Evolutionary conservation across 2,888 invertebrate genomes (phyloP).

Genomic region (Meliscaeva auricollis): DNA sequence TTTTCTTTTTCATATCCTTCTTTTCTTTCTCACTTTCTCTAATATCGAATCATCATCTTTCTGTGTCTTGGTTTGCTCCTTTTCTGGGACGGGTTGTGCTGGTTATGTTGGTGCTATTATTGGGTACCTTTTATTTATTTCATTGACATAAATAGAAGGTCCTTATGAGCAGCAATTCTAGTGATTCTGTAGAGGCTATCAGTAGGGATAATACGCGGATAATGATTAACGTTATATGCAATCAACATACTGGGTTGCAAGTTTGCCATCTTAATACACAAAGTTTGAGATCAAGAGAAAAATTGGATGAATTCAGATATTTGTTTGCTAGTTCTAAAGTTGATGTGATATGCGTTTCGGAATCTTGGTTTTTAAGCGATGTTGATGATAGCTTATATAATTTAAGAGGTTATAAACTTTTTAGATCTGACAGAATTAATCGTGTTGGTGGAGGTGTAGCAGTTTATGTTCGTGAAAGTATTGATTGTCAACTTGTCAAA

Average conservation of each 20-base stretch:
- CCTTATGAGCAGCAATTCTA: background rate
- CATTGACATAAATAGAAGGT: background rate
- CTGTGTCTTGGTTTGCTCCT: background rate
- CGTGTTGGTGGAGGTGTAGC: too few species aligned
- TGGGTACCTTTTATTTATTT: background rate
- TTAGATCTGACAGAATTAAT: background rate
- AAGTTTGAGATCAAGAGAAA: constrained; percentile 16
- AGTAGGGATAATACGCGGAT: constrained; percentile 20
- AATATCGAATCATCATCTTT: constrained; percentile 5
- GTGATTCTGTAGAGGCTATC: background rate
- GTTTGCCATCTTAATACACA: constrained; percentile 18
- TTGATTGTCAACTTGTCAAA: constrained; percentile 9
- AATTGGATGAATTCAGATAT: constrained; percentile 20
- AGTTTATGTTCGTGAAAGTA: constrained; percentile 13
- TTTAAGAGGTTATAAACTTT: constrained; percentile 10
- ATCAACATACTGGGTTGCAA: background rate
- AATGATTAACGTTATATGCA: background rate
- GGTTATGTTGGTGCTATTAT: background rate
- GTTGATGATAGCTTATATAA: background rate
- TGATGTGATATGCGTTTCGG: constrained; percentile 12
- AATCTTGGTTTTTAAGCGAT: constrained; percentile 5
- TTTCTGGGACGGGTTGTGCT: background rate
- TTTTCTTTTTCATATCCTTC: background rate
- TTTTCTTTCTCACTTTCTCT: background rate
- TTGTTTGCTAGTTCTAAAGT: constrained; percentile 8